Percentiles rank a stretch among this genome's conserved stretches.
Conservation (phyloP, 1,140 invertebrate genomes). For the Calliphora vicina region DNA sequence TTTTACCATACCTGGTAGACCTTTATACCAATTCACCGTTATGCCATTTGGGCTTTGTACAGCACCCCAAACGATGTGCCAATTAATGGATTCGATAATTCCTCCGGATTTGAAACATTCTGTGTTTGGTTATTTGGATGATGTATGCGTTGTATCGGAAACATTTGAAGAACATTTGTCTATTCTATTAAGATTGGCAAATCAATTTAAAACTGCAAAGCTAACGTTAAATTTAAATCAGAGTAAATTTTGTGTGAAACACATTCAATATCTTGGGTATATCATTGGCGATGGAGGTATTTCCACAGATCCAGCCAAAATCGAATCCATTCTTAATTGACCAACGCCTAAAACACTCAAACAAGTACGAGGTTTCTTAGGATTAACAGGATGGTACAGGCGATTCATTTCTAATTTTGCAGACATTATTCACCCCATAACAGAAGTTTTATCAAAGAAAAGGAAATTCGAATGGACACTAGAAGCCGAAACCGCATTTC, state of each 20-base stretch:
- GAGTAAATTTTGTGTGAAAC: constrained; percentile 39
- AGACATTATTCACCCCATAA: not conserved
- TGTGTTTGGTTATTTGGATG: no score
- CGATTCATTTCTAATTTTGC: constrained; percentile 17
- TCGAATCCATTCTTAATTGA: no score
- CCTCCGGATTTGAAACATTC: no score
- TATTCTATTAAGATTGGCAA: not conserved
- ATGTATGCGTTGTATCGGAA: no score
- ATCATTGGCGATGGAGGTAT: no score
- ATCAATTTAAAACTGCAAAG: not conserved
- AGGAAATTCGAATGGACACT: not conserved
- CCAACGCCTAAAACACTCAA: no score
- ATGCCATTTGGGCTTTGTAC: no score
- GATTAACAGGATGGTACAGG: constrained; percentile 15
- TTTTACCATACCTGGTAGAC: no score
- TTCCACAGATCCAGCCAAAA: not conserved
- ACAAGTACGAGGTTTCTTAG: constrained; percentile 3
- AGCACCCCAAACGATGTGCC: constrained; percentile 14
- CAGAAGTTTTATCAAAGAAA: not conserved
- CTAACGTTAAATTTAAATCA: not conserved
- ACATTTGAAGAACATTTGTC: not conserved
- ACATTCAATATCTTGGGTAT: not conserved
- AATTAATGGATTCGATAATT: constrained; percentile 11
- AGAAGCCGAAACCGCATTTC: not conserved
- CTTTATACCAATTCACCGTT: no score